phyloP scores from a whole-genome alignment of 2,797 vertebrate species.

The Merluccius polli region DNA sequence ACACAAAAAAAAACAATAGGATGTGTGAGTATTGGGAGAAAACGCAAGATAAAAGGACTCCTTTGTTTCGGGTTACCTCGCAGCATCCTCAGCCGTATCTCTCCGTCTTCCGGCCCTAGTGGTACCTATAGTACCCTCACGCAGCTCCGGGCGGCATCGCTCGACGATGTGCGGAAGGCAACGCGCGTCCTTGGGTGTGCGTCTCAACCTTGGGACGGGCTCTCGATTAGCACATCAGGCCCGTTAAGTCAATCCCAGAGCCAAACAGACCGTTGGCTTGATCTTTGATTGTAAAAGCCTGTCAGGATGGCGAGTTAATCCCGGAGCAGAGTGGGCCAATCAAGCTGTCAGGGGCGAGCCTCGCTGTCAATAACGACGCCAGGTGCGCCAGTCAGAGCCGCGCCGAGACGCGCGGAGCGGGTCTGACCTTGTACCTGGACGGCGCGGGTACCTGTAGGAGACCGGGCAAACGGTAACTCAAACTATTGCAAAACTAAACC shows the following conservation, averaged over 20 bases:
- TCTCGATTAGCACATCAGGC: slow-evolving; percentile 65
- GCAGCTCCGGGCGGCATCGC: slow-evolving; percentile 20
- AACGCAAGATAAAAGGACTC: background rate
- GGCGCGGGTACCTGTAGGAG: background rate
- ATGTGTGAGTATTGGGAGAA: background rate
- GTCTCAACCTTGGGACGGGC: slow-evolving; percentile 66
- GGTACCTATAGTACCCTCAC: too few relatives aligned
- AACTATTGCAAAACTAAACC: background rate
- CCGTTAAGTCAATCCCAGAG: slow-evolving; percentile 68
- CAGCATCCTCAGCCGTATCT: background rate
- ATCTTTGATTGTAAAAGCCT: slow-evolving; percentile 67
- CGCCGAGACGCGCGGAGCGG: slow-evolving; percentile 25
- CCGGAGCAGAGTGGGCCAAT: slow-evolving; percentile 55
- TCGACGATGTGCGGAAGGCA: slow-evolving; percentile 27
- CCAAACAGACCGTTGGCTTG: slow-evolving; percentile 60
- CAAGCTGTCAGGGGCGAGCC: slow-evolving; percentile 60
- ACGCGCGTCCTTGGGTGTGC: slow-evolving; percentile 51
- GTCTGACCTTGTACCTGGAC: background rate
- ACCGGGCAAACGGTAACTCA: background rate
- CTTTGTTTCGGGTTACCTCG: background rate
- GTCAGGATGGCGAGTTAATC: slow-evolving; percentile 66
- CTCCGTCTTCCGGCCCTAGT: background rate
- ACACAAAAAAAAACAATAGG: background rate
- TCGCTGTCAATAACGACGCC: slow-evolving; percentile 59
- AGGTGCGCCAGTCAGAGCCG: slow-evolving; percentile 47